Base-by-base conservation (phyloP, 2,888 invertebrate genomes). In the Caradrina clavipalpis region DNA sequence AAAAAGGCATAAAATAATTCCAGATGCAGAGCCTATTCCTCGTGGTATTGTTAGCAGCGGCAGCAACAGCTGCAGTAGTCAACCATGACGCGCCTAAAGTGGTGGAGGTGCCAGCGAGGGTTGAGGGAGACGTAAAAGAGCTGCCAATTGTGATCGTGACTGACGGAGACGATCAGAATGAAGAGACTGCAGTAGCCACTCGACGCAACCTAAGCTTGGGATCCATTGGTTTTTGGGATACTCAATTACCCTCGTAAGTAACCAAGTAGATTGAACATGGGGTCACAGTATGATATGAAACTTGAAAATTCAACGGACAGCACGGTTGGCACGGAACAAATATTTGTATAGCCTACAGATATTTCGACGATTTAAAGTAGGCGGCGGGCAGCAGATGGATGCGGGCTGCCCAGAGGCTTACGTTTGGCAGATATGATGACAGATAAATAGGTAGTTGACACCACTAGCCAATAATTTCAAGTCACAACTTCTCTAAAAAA, bases 21-120 rank as follows among this genome's bases (percentile, higher is more conserved):
- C 39, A 76, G 75, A 75, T 75, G 75, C 64, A 65, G 57, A 61
- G 35, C 39, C 26, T 54, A 21, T 3, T 75, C 15, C 26, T 76
- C 15, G 26, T 66, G 7, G 42, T 60, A 19, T 42, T 76, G 19
- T 39, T 76, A 54, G 76, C 61, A 53, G 76, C 22, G 21, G 61
- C 62, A 62, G 71, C 71, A 49, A 26, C 61, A 42, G 76, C 61
- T 26, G 35, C 65, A 47, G 56, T 50, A 31, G 31, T 71, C 15
- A 19, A 42, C 31, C 51, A 60, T 49, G 58, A 50, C 1, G 42
- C 42, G 11, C 56, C 39, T 39, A 35, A 73, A 6, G 21, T 54
- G 35, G 53, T 42, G 42, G 49, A 50, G 0, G 0, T 31, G 13
- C 39, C 10, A 22, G 31, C 64, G 55, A 21, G 19, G n/a, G 31